Conservation (phyloP, 2,113 vertebrate genomes). For the Sminthopsis crassicaudata region DNA sequence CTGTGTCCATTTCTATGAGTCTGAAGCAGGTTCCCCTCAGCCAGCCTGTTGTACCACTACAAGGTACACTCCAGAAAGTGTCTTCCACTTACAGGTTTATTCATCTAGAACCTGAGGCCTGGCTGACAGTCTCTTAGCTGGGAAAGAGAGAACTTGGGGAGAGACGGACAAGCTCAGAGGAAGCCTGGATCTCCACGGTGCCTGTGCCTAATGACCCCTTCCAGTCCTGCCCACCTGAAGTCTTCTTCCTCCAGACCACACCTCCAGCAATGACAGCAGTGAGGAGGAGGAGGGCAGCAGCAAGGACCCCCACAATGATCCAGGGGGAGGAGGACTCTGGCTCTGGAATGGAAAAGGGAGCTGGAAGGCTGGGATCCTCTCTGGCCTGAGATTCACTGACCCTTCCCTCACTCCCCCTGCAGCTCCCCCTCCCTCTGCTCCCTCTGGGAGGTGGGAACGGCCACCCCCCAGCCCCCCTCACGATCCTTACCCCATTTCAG, state of each 20-base stretch:
- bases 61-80: too few relatives aligned
- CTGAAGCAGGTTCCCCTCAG: neutral
- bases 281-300: fast-evolving
- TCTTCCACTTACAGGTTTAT: too few relatives aligned
- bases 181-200: neutral
- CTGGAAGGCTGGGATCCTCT: neutral
- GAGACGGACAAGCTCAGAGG: neutral
- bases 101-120: too few relatives aligned
- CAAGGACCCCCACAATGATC: fast-evolving
- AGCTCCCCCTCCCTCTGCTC: too few relatives aligned
- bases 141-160: fast-evolving
- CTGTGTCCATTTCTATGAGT: neutral
- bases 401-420: neutral
- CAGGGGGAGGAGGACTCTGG: fast-evolving
- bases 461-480: neutral
- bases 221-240: neutral
- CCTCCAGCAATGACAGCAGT: fast-evolving
- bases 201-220: neutral
- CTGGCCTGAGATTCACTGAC: neutral
- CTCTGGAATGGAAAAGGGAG: neutral
- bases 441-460: neutral
- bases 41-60: neutral
- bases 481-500: neutral
- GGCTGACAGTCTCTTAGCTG: neutral
- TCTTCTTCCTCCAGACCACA: neutral